Conservation (phyloP, 2,797 vertebrate genomes). For the Petrocephalus sullivani region DNA sequence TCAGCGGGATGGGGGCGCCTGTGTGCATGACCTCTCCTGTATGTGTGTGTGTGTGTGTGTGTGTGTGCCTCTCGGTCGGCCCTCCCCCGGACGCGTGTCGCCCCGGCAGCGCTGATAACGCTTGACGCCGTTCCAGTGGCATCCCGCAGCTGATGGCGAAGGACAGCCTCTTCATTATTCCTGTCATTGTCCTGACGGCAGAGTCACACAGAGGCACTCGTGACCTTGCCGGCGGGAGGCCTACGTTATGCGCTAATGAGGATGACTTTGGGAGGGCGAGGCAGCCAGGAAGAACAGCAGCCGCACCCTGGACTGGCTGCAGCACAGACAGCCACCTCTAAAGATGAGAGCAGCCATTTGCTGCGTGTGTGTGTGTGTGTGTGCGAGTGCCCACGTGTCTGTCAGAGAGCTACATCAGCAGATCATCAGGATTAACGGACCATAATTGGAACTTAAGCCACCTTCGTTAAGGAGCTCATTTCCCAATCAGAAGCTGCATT, state of each 20-base stretch:
- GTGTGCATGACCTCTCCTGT: neutral
- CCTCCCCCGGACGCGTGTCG: constrained; percentile 21
- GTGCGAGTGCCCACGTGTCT: neutral
- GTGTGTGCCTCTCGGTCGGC: neutral
- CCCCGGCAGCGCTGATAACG: neutral
- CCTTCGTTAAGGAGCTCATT: neutral
- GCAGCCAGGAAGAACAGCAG: neutral
- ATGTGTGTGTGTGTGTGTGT: too few relatives aligned
- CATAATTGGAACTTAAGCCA: neutral
- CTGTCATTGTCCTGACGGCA: constrained; percentile 25
- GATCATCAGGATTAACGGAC: neutral
- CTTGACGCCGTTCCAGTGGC: neutral
- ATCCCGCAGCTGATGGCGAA: constrained; percentile 32
- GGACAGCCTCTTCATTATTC: constrained; percentile 44
- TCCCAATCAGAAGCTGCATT: neutral
- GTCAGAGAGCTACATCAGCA: neutral
- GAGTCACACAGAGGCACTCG: constrained; percentile 22
- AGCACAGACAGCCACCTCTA: neutral
- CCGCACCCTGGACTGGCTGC: neutral
- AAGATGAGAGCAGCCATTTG: neutral
- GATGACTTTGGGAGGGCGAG: constrained; percentile 32
- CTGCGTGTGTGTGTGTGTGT: neutral
- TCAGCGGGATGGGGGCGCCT: neutral
- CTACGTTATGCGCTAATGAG: constrained; percentile 40
- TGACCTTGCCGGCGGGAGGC: constrained; percentile 43